Conservation (phyloP, 1,140 invertebrate genomes). For the Orius laevigatus region DNA sequence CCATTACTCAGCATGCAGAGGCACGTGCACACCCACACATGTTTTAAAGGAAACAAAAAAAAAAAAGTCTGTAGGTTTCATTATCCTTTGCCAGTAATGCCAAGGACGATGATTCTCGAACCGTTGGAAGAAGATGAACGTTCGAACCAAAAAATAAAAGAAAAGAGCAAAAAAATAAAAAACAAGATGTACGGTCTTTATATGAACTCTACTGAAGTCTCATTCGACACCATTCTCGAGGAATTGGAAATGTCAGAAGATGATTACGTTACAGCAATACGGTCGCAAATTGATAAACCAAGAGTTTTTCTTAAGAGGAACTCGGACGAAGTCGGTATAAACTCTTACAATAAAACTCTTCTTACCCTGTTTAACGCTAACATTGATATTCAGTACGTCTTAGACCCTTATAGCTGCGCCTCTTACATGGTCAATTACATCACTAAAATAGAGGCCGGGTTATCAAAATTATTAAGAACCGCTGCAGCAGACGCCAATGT, state of each 20-base stretch:
- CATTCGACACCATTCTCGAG: no score
- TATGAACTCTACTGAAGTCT: no score
- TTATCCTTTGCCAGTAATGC: not conserved
- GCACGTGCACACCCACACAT: slow-evolving; percentile 6
- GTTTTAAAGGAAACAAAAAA: slow-evolving; percentile 2
- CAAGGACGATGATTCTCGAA: not conserved
- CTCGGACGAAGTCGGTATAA: no score
- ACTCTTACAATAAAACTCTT: not conserved
- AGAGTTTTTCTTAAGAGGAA: not conserved
- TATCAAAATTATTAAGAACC: not conserved
- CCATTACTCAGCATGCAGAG: not conserved
- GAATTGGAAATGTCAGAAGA: not conserved
- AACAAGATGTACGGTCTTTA: no score
- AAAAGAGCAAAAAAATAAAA: no score
- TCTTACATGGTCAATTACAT: not conserved
- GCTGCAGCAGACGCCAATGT: not conserved
- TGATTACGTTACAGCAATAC: not conserved
- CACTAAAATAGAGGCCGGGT: not conserved
- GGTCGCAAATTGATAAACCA: not conserved
- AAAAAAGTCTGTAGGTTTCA: not conserved
- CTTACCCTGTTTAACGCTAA: not conserved
- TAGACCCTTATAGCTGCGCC: not conserved
- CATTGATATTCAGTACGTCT: no score
- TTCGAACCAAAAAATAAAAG: no score
- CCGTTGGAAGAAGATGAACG: not conserved